Evolutionary conservation across 2,113 vertebrate genomes (phyloP), one percentile per base, ranked within the genome.

Genomic region (Spizaetus ornatus): DNA sequence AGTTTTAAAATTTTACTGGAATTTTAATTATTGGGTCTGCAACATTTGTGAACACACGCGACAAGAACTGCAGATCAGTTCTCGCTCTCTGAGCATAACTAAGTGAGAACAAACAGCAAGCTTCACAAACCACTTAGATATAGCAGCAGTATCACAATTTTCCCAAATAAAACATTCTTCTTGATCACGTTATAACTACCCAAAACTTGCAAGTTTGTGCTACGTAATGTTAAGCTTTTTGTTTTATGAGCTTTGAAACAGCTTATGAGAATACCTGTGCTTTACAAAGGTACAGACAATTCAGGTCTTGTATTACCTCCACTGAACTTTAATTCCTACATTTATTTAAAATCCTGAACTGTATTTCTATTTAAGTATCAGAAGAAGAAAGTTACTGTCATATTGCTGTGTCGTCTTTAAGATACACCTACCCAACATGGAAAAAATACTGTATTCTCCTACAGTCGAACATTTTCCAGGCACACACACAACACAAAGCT

Each of bases 381-480:
- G 63, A 69, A 32, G 31, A 50, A 40, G 6, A 55, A 52, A 61
- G 71, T 7, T 25, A 16, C 1, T 12, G 25, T 3, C n/a, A 36
- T 1, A 21, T 2, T 27, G 16, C 16, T 16, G 20, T 3, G 8
- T 55, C 47, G 38, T 52, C 59, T 23, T 47, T 42, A 59, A n/a
- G 45, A 20, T 7, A 34, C 0, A 65, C 23, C 8, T 38, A 52
- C 53, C 29, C 27, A 53, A 20, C 32, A 11, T 0, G 0, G 50
- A 40, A 55, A 63, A 82, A 52, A 1, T 2, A 36, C 17, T 1
- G 19, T 29, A 19, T 61, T 72, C 48, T 76, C 62, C 53, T 32
- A 8, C 4, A 31, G 40, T 3, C 55, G 1, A 47, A 42, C 48
- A 13, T 48, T 69, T 66, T 40, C 67, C 79, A 70, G 55, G 32